phyloP scores from a whole-genome alignment of 2,113 vertebrate species.

The Psophia crepitans region DNA sequence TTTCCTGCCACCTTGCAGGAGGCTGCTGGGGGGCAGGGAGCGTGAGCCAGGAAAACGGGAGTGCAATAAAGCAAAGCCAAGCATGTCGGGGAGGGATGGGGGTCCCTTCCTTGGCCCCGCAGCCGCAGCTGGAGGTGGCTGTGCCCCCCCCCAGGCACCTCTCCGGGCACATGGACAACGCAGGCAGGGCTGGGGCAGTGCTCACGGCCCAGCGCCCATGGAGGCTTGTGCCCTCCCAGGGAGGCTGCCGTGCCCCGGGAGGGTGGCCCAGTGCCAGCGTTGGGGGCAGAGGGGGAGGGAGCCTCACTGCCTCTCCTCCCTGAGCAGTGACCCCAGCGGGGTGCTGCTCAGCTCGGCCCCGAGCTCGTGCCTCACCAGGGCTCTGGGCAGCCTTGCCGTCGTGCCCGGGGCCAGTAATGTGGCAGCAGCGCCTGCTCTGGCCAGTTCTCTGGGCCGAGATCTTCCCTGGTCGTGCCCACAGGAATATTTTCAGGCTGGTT shows the following conservation, averaged over 20 bases:
- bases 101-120: not conserved
- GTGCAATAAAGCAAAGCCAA: not conserved
- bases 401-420: no score
- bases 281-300: accelerated
- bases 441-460: not conserved
- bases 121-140: not conserved
- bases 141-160: not conserved
- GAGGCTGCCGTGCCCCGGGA: not conserved
- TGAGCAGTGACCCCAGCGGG: not conserved
- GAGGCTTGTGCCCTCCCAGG: not conserved
- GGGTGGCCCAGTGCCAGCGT: not conserved
- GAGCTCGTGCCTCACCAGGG: not conserved
- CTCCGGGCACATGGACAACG: not conserved
- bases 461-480: not conserved
- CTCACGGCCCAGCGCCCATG: no score
- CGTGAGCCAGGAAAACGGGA: accelerated
- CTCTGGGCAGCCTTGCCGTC: not conserved
- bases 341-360: not conserved
- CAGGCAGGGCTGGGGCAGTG: not conserved
- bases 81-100: not conserved
- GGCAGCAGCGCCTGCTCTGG: not conserved
- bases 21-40: not conserved
- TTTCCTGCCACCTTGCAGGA: not conserved
- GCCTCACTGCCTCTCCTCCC: not conserved
- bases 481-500: not conserved